These are phyloP conservation scores for Morone chrysops DNA, from an alignment of 2,113 vertebrate genomes.

Conservation along the genomic window DNA sequence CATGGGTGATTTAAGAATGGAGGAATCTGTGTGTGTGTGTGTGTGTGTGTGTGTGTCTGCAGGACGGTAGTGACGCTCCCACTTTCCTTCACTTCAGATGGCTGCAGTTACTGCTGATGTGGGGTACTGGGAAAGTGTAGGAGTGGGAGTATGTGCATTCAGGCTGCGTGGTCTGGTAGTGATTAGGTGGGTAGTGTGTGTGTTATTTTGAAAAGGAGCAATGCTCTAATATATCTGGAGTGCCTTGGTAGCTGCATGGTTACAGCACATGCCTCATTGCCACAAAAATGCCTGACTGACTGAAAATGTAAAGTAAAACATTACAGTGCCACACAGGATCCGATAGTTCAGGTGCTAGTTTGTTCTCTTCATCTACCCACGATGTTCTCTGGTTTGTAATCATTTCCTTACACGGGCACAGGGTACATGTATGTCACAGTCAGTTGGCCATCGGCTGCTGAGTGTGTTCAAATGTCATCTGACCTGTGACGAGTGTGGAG, in stretches of 20 bases:
- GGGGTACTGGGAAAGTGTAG: not conserved
- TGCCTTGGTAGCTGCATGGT: no score
- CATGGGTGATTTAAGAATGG: slow-evolving; percentile 52
- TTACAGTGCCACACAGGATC: not conserved
- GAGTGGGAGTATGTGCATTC: not conserved
- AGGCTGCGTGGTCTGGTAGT: not conserved
- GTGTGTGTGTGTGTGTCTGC: slow-evolving; percentile 16
- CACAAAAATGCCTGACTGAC: no score
- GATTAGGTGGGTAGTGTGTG: not conserved
- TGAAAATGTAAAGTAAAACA: not conserved
- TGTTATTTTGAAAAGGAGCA: not conserved
- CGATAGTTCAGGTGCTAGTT: not conserved
- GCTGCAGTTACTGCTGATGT: slow-evolving; percentile 11
- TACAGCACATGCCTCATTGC: no score
- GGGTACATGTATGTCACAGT: no score
- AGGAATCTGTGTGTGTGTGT: slow-evolving; percentile 21
- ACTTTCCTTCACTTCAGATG: slow-evolving; percentile 34
- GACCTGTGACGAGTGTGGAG: no score
- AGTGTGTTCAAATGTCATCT: not conserved
- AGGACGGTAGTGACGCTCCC: slow-evolving; percentile 8
- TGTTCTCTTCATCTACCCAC: no score
- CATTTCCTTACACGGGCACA: not conserved
- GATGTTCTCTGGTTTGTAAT: not conserved
- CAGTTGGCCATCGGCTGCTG: not conserved
- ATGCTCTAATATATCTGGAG: no score